A percentile compares a stretch with the other conserved stretches of the same genome.
Evolutionary conservation across 2,797 vertebrate genomes (phyloP).

Genomic region (Pristis pectinata): DNA sequence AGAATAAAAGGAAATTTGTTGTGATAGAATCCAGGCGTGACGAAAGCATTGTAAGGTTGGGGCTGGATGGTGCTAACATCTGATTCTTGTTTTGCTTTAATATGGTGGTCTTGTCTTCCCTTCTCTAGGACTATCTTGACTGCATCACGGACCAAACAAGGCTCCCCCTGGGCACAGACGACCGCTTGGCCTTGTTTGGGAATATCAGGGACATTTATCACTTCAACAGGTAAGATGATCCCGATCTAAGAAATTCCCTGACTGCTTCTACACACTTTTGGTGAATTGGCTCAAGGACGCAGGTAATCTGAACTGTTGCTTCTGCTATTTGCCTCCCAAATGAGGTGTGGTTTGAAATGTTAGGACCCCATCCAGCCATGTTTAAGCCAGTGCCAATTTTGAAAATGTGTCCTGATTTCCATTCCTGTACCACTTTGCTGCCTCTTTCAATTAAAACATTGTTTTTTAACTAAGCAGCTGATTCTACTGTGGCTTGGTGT

Average conservation of each 20-base stretch:
- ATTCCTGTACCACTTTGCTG: neutral
- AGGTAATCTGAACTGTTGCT: neutral
- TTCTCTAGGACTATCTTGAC: slow-evolving; percentile 83
- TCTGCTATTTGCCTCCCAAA: neutral
- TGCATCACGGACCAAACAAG: slow-evolving; percentile 81
- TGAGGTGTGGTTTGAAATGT: neutral
- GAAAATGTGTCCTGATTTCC: neutral
- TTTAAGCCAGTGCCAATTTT: neutral
- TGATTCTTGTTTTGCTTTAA: slow-evolving; percentile 40
- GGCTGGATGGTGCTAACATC: neutral
- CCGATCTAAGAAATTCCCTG: neutral
- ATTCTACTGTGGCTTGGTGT: neutral
- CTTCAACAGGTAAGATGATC: slow-evolving; percentile 79
- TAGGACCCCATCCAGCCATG: neutral
- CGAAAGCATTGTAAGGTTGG: neutral
- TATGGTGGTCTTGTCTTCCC: slow-evolving; percentile 47
- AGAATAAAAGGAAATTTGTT: neutral
- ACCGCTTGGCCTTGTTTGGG: slow-evolving; percentile 84
- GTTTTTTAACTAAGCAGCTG: neutral
- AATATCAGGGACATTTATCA: slow-evolving; percentile 90
- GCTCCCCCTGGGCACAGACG: slow-evolving; percentile 75
- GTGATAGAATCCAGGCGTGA: neutral
- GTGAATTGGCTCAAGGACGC: neutral
- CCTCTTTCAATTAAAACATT: neutral
- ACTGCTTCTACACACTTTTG: neutral